Evolutionary conservation across 2,888 invertebrate genomes (phyloP).

Genomic region (Lepeophtheirus nordmannii): DNA sequence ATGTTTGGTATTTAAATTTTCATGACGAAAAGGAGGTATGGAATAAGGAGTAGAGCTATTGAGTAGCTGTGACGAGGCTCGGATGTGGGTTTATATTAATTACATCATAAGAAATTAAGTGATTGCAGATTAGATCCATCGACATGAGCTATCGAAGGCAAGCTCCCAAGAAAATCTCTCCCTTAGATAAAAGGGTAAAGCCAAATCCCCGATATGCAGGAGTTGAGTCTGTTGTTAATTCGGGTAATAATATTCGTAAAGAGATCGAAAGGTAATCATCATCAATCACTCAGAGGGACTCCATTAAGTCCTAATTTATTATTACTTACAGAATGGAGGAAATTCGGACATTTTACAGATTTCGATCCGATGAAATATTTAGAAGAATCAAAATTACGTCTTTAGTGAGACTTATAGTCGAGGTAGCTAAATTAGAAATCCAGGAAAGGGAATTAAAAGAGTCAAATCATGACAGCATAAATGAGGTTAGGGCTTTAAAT

Average conservation of each 20-base stretch:
- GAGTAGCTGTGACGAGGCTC: too few relatives aligned
- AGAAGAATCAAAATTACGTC: slow-evolving; percentile 27
- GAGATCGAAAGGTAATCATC: slow-evolving; percentile 13
- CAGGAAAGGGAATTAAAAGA: slow-evolving; percentile 5
- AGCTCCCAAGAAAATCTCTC: slow-evolving; percentile 9
- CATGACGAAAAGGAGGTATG: too few relatives aligned
- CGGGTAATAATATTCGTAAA: slow-evolving; percentile 14
- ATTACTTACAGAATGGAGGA: slow-evolving; percentile 19
- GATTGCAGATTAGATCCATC: not conserved
- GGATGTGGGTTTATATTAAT: too few relatives aligned
- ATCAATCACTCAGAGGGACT: not conserved
- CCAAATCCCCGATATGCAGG: slow-evolving; percentile 18
- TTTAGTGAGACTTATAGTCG: slow-evolving; percentile 27
- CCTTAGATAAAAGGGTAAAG: slow-evolving; percentile 17
- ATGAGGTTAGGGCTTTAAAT: too few relatives aligned
- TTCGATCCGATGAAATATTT: slow-evolving; percentile 28
- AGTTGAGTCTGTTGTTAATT: slow-evolving; percentile 11
- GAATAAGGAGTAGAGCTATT: too few relatives aligned
- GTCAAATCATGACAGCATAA: too few relatives aligned
- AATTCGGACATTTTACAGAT: slow-evolving; percentile 25
- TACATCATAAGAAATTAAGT: too few relatives aligned
- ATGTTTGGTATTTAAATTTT: too few relatives aligned
- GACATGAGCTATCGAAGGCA: not conserved
- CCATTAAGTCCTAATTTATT: not conserved
- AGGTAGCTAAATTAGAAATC: slow-evolving; percentile 21